Evolutionary conservation across 2,113 vertebrate species (phyloP).

Genomic region (Perca schrenkii): DNA sequence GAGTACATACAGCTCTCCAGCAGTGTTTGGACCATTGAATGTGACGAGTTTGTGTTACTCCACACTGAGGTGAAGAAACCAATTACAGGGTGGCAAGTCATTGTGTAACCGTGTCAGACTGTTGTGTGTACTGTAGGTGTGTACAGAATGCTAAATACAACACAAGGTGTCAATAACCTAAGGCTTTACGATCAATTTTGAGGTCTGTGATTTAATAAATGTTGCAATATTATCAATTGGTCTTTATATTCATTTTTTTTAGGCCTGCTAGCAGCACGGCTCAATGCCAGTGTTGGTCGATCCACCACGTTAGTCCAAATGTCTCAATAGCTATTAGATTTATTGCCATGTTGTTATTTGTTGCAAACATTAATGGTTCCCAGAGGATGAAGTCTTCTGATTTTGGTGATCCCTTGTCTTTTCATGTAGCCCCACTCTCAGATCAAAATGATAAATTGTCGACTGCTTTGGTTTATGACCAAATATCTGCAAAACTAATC

Average conservation of each 20-base stretch:
- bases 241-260: neutral
- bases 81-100: neutral
- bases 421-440: too few relatives aligned
- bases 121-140: neutral
- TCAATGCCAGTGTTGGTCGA: neutral
- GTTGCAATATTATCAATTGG: neutral
- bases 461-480: too few relatives aligned
- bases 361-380: neutral
- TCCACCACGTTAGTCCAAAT: neutral
- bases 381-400: neutral
- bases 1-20: neutral
- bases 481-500: too few relatives aligned
- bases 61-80: conserved; percentile 45
- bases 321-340: neutral
- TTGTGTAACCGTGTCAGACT: conserved; percentile 6
- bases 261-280: neutral
- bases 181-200: neutral
- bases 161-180: too few relatives aligned
- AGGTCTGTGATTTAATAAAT: neutral
- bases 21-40: neutral
- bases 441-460: too few relatives aligned
- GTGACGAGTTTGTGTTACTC: conserved; percentile 18
- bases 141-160: neutral
- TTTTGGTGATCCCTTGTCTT: neutral
- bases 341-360: neutral